phyloP scores from a whole-genome alignment of 2,113 vertebrate genomes.

The Hymenochirus boettgeri region DNA sequence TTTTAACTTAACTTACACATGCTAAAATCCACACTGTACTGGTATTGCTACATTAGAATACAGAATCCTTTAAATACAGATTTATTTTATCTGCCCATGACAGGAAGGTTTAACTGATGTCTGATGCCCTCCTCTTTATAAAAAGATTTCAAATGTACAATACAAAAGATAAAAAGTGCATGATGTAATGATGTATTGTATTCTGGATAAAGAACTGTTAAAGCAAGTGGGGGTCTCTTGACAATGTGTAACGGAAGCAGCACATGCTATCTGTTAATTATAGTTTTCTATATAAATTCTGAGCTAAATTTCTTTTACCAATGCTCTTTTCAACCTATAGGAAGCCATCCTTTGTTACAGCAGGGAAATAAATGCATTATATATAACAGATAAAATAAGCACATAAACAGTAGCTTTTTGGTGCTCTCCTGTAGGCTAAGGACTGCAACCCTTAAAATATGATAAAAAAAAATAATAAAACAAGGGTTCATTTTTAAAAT shows the following conservation, averaged over 20 bases:
- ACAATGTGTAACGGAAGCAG: too few relatives aligned
- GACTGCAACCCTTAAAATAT: too few relatives aligned
- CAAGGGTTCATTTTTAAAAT: too few relatives aligned
- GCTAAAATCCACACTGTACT: neutral
- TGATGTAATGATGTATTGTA: conserved; percentile 21
- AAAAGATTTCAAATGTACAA: conserved; percentile 17
- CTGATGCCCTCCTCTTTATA: conserved; percentile 12
- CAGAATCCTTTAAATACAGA: conserved; percentile 8
- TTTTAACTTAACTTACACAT: conserved; percentile 10
- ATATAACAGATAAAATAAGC: too few relatives aligned
- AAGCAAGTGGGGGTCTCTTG: too few relatives aligned
- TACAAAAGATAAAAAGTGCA: conserved; percentile 25
- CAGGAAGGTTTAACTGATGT: conserved; percentile 13
- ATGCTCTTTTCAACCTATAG: conserved; percentile 11
- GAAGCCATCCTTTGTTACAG: conserved; percentile 15
- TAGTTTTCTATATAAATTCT: conserved; percentile 17
- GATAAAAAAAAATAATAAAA: too few relatives aligned
- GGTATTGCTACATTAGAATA: neutral
- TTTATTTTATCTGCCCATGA: conserved; percentile 14
- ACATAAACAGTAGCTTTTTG: too few relatives aligned
- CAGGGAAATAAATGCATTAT: neutral
- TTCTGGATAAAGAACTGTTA: too few relatives aligned
- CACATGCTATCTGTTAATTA: conserved; percentile 26
- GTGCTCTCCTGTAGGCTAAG: too few relatives aligned
- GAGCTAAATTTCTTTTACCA: conserved; percentile 12